A percentile compares a stretch with the other conserved stretches of the same genome.
phyloP scores from a whole-genome alignment of 2,797 vertebrate genomes.

The Protonibea diacanthus region DNA sequence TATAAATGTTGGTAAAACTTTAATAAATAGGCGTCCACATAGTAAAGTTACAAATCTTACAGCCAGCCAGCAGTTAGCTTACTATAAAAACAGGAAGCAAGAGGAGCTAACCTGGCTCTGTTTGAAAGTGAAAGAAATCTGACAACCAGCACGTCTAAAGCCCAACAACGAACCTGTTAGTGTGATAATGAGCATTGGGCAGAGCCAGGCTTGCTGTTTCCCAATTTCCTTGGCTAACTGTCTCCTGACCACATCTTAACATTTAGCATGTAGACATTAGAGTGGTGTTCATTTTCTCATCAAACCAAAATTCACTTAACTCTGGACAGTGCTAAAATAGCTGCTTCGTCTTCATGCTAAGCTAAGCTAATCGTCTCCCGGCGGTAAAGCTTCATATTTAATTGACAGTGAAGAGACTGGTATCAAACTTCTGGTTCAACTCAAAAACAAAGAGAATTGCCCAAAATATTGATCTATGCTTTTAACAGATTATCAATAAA shows the following conservation, averaged over 20 bases:
- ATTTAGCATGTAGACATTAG: background rate
- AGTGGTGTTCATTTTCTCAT: no score
- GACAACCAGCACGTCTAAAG: background rate
- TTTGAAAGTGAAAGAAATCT: background rate
- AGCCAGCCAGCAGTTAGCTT: no score
- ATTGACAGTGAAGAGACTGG: background rate
- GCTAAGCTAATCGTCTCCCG: background rate
- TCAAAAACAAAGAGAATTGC: background rate
- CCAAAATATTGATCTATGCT: background rate
- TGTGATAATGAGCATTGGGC: background rate
- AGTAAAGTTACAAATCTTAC: no score
- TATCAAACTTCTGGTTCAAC: background rate
- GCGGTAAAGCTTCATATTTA: background rate
- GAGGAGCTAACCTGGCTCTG: background rate
- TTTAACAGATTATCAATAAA: background rate
- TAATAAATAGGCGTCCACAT: no score
- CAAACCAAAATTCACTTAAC: background rate
- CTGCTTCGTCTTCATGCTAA: background rate
- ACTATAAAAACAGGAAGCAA: no score
- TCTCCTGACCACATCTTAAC: background rate
- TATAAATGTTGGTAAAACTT: background rate
- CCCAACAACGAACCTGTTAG: background rate
- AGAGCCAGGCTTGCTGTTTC: background rate
- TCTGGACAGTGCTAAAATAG: background rate
- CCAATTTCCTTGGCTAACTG: background rate